Percentiles rank a stretch among this genome's conserved stretches.
phyloP scores from a whole-genome alignment of 2,113 vertebrate genomes.

The Heterotilapia buettikoferi region DNA sequence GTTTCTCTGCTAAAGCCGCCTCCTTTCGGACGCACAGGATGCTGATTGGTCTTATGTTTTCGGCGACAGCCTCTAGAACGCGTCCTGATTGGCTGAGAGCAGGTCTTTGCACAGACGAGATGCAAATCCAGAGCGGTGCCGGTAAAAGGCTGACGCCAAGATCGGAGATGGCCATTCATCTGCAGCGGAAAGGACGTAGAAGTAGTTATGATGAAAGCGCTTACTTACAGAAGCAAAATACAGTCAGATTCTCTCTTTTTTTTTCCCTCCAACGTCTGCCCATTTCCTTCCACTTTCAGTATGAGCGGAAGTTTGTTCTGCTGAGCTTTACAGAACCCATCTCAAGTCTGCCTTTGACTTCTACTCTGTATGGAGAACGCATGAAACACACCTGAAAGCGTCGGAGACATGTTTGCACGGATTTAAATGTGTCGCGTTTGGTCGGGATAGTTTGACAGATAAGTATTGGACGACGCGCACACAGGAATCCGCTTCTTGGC shows the following conservation, averaged over 20 bases:
- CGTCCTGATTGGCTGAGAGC: conserved; percentile 3
- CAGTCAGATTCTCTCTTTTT: background rate
- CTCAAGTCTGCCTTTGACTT: background rate
- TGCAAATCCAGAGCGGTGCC: conserved; percentile 31
- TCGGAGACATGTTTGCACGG: background rate
- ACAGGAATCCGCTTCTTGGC: background rate
- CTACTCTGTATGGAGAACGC: background rate
- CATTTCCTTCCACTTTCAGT: background rate
- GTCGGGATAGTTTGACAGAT: background rate
- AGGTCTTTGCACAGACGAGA: background rate
- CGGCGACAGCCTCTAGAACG: background rate
- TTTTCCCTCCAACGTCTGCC: background rate
- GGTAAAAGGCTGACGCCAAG: conserved; percentile 52
- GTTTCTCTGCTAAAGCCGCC: background rate
- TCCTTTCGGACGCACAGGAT: conserved; percentile 34
- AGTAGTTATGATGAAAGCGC: background rate
- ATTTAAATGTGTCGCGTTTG: background rate
- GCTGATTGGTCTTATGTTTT: conserved; percentile 39
- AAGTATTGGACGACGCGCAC: background rate
- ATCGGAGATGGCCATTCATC: conserved; percentile 35
- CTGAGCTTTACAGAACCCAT: background rate
- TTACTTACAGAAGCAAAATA: background rate
- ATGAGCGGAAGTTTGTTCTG: background rate
- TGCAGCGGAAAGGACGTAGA: background rate
- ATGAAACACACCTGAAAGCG: too few relatives aligned